Conservation (phyloP, 2,113 vertebrate species). For the Corythornis madagascariensis region DNA sequence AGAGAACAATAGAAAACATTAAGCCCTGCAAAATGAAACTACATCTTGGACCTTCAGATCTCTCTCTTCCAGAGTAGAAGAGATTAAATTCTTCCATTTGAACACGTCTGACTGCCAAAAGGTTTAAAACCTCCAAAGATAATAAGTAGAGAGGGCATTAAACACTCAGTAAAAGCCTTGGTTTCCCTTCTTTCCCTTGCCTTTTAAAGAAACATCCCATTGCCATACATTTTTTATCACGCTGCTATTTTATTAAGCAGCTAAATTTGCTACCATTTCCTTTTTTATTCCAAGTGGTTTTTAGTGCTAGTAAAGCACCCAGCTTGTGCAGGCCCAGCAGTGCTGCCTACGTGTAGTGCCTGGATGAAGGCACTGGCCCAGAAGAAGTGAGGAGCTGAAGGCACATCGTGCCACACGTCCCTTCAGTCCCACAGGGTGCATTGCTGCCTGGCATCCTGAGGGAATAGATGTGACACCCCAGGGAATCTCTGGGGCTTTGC, state of each 20-base stretch:
- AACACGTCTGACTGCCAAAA: background rate
- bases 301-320: background rate
- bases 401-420: background rate
- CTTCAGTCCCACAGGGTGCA: background rate
- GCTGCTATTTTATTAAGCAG: background rate
- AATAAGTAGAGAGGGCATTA: constrained; percentile 4
- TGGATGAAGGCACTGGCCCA: background rate
- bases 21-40: background rate
- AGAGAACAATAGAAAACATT: background rate
- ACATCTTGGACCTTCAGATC: background rate
- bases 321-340: background rate
- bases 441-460: background rate
- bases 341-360: background rate
- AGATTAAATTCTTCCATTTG: background rate
- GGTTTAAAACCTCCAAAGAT: background rate
- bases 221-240: constrained; percentile 7
- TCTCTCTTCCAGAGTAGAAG: background rate
- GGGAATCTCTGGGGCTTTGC: background rate
- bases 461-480: background rate
- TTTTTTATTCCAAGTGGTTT: constrained; percentile 10
- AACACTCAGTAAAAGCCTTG: constrained; percentile 21
- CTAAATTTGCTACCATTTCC: background rate
- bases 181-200: background rate
- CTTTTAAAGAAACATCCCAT: constrained; percentile 15
- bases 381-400: background rate